These are phyloP conservation scores for Drosophila triauraria DNA, from an alignment of 1,140 invertebrate species.

Conservation along the genomic window DNA sequence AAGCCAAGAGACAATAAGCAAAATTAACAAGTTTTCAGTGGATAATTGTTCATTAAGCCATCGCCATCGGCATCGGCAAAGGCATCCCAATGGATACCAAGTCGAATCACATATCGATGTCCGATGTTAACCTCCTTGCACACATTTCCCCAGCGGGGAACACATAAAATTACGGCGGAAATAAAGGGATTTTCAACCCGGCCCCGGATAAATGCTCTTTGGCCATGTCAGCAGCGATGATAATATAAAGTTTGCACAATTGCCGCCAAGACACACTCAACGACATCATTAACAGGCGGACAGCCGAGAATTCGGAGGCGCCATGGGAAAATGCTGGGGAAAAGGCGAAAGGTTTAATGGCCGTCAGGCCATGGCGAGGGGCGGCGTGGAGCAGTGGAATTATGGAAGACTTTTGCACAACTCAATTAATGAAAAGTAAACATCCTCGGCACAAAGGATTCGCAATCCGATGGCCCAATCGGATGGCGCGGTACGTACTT, in stretches of 20 bases:
- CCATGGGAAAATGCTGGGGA: slow-evolving; percentile 26
- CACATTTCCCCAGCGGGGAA: slow-evolving; percentile 18
- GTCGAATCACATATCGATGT: slow-evolving; percentile 29
- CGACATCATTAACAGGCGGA: slow-evolving; percentile 59
- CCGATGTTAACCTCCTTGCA: slow-evolving; percentile 13
- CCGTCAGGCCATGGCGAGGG: slow-evolving; percentile 43
- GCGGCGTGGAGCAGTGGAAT: slow-evolving; percentile 43
- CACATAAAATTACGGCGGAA: slow-evolving; percentile 44
- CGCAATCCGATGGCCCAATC: slow-evolving; percentile 36
- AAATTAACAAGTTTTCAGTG: slow-evolving; percentile 36
- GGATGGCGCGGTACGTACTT: slow-evolving; percentile 7
- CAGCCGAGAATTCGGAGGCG: neutral
- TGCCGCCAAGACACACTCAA: slow-evolving; percentile 60
- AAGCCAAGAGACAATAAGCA: slow-evolving; percentile 19
- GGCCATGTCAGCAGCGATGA: slow-evolving; percentile 46
- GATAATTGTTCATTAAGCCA: slow-evolving; percentile 49
- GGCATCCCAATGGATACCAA: neutral
- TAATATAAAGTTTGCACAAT: slow-evolving; percentile 51
- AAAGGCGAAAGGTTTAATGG: slow-evolving; percentile 51
- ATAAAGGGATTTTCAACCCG: slow-evolving; percentile 46
- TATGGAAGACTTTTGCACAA: slow-evolving; percentile 74
- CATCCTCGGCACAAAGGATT: slow-evolving; percentile 54
- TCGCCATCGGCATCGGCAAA: neutral
- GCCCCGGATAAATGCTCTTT: slow-evolving; percentile 45
- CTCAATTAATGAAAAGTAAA: slow-evolving; percentile 82